A percentile compares a stretch with the other conserved stretches of the same genome.
phyloP scores from a whole-genome alignment of 2,797 vertebrate genomes.

The Morelia viridis region DNA sequence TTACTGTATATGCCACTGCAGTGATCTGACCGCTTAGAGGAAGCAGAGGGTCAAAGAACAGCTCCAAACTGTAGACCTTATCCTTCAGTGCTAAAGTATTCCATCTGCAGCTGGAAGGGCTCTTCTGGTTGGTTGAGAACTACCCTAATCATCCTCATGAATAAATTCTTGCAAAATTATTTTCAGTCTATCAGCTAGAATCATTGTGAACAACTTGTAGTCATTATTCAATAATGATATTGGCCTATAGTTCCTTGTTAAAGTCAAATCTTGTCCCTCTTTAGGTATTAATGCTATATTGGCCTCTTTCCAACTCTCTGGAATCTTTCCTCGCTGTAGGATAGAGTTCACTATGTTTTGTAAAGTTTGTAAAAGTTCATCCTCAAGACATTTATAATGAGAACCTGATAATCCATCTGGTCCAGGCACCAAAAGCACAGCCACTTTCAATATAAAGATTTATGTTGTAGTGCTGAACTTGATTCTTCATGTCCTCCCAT shows the following conservation, averaged over 20 bases:
- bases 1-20: too few species aligned
- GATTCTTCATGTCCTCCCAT: not conserved
- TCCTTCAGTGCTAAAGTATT: too few species aligned
- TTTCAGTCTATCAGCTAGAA: not conserved
- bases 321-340: not conserved
- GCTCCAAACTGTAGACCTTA: too few species aligned
- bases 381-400: not conserved
- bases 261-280: not conserved
- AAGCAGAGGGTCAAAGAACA: too few species aligned
- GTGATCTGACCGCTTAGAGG: too few species aligned
- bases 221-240: not conserved
- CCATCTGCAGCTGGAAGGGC: too few species aligned
- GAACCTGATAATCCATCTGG: not conserved
- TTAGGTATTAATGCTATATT: not conserved
- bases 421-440: not conserved
- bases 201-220: not conserved
- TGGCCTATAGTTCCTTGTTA: not conserved
- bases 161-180: not conserved
- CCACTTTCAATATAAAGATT: not conserved
- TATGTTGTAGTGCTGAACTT: not conserved
- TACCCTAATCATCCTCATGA: not conserved
- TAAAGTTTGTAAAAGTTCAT: not conserved
- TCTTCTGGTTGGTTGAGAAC: too few species aligned
- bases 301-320: not conserved
- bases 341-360: not conserved